Base-by-base conservation (phyloP, 2,888 invertebrate genomes). In the Andrena camellia region DNA sequence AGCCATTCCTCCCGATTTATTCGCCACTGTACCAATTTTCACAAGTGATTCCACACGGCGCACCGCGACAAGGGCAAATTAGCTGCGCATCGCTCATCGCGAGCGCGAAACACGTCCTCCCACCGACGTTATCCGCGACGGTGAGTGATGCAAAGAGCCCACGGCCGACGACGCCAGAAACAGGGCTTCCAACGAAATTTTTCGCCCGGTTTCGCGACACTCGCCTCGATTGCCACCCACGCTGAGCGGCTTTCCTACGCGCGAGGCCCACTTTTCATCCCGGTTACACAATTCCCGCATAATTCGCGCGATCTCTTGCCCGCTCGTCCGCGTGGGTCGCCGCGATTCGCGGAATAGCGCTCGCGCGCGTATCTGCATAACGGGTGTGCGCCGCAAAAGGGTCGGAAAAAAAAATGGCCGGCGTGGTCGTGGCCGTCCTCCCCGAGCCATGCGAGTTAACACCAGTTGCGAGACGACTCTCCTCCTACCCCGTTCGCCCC, bases 231-330 rank as follows among this genome's bases (percentile, higher is more conserved):
- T 31, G 26, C 35, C 29, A 13, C 50, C 72, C 78, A 63, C 81
- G 79, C 66, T 50, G 63, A 26, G 54, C 70, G 35, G 52, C 13
- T 81, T 86, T 86, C 86, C 78, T 84, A 63, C 78, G 68, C 63
- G 66, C 60, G 33, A 69, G 63, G 72, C 79, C 79, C 79, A 78
- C 81, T 81, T 87, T 81, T 81, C 87, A 70, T 69, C 70, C 52
- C 64, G 66, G 84, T 89, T 85, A 83, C 80, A 69, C 86, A 87
- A 87, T 87, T 70, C 42, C 50, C 83, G 79, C 79, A 84, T 88
- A 88, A 88, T 87, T 86, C 66, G 82, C 68, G 57, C 64, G 74
- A 52, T 54, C 42, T 59, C 23, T 42, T 13, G n/a, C 10, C 42
- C 35, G 23, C 17, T 50, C 33, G 74, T 66, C 66, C 71, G 66